Evolutionary conservation across 2,888 invertebrate genomes (phyloP).

Genomic region (Steinernema carpocapsae): DNA sequence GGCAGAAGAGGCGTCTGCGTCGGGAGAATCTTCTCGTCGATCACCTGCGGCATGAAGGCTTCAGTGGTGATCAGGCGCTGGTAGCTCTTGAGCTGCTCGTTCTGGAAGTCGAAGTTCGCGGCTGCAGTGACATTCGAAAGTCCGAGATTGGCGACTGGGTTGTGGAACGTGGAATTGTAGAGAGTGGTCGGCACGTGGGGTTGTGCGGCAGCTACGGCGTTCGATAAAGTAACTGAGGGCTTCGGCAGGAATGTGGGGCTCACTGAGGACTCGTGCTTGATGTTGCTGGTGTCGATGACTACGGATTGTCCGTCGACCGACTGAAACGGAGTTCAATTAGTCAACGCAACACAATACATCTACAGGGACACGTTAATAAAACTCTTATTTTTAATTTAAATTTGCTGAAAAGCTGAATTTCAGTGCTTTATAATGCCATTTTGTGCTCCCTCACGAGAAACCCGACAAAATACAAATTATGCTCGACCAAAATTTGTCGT

Average conservation of each 20-base stretch:
- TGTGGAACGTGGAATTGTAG: slow-evolving; percentile 31
- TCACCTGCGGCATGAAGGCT: slow-evolving; percentile 15
- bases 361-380: too few relatives aligned
- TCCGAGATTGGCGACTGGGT: not conserved
- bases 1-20: slow-evolving; percentile 50
- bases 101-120: slow-evolving; percentile 21
- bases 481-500: too few relatives aligned
- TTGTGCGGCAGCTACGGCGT: not conserved
- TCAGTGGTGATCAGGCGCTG: slow-evolving; percentile 20
- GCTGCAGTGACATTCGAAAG: not conserved
- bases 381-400: too few relatives aligned
- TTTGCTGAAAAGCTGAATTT: too few relatives aligned
- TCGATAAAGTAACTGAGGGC: not conserved
- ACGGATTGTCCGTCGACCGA: slow-evolving; percentile 20
- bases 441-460: too few relatives aligned
- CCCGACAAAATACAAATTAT: too few relatives aligned
- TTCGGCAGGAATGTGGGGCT: slow-evolving; percentile 25
- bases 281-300: slow-evolving; percentile 6
- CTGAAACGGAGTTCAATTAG: not conserved
- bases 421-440: too few relatives aligned
- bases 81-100: slow-evolving; percentile 24
- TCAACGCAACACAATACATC: too few relatives aligned
- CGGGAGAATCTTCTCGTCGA: slow-evolving; percentile 19
- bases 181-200: not conserved
- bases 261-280: slow-evolving; percentile 17